Percentiles rank a stretch among this genome's conserved stretches.
Conservation (phyloP, 2,888 invertebrate species). For the Theretra japonica region DNA sequence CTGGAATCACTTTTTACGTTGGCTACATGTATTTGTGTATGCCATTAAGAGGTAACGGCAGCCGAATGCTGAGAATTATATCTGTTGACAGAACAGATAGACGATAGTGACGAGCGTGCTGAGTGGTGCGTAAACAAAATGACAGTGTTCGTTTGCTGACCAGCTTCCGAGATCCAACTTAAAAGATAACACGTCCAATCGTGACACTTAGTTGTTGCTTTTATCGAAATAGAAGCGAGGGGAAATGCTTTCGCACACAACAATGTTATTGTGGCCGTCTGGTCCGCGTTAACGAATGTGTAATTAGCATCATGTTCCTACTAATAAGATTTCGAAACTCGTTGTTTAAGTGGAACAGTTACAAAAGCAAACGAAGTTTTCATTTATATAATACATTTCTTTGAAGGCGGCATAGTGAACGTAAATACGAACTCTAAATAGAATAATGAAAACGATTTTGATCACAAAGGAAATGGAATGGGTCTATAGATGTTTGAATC, state of each 20-base stretch:
- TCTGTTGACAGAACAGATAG: slow-evolving; percentile 70
- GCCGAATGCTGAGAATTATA: slow-evolving; percentile 46
- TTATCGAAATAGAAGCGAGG: neutral
- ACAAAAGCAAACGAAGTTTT: neutral
- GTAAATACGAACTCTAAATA: neutral
- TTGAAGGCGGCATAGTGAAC: neutral
- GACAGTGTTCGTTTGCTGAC: slow-evolving; percentile 57
- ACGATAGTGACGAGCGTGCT: slow-evolving; percentile 53
- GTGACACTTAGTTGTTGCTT: neutral
- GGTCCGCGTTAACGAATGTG: neutral
- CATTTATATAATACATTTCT: neutral
- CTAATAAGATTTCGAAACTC: slow-evolving; percentile 9
- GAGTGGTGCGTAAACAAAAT: slow-evolving; percentile 62
- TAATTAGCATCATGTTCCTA: slow-evolving; percentile 22
- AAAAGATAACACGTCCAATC: slow-evolving; percentile 26
- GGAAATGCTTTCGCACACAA: slow-evolving; percentile 1
- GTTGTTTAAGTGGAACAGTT: neutral
- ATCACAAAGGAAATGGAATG: neutral
- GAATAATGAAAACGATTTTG: neutral
- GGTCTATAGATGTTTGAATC: too few relatives aligned
- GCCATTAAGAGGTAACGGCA: slow-evolving; percentile 42
- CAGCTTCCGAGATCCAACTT: slow-evolving; percentile 33
- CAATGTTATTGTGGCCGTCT: neutral
- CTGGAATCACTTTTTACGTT: slow-evolving; percentile 32
- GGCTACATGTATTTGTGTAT: slow-evolving; percentile 42